phyloP scores from a whole-genome alignment of 2,113 vertebrate species.

The Psilopsiagon aurifrons region DNA sequence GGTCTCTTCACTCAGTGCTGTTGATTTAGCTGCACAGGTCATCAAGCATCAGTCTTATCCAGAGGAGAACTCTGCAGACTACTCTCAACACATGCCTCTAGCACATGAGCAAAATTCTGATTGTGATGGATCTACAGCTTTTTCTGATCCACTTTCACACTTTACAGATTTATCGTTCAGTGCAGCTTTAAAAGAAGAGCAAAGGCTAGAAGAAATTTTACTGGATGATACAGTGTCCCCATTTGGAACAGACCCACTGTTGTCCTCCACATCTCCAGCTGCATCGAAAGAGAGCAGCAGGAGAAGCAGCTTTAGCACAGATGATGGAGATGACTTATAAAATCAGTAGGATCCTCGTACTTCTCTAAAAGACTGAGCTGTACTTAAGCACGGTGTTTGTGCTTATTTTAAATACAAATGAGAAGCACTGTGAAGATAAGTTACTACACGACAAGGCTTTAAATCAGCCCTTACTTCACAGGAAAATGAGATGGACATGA shows the following conservation, averaged over 20 bases:
- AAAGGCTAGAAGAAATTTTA: slow-evolving; percentile 86
- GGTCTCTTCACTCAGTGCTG: slow-evolving; percentile 78
- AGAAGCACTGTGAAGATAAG: not conserved
- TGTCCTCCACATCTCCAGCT: slow-evolving; percentile 87
- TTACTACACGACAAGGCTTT: not conserved
- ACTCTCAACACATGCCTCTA: slow-evolving; percentile 77
- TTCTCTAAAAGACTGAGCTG: not conserved
- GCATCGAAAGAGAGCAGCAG: slow-evolving; percentile 93
- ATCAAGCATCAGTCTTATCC: slow-evolving; percentile 83
- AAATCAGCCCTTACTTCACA: not conserved
- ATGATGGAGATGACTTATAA: slow-evolving; percentile 87
- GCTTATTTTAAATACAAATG: slow-evolving; percentile 2
- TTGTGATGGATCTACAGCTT: slow-evolving; percentile 79
- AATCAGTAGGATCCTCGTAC: not conserved
- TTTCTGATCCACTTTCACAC: slow-evolving; percentile 94
- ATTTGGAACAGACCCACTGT: slow-evolving; percentile 88
- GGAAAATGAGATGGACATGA: not conserved
- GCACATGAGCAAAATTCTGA: slow-evolving; percentile 72
- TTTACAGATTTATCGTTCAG: slow-evolving; percentile 97
- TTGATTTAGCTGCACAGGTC: slow-evolving; percentile 82
- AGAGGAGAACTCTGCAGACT: slow-evolving; percentile 84
- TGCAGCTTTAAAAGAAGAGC: slow-evolving; percentile 91
- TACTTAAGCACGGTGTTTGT: not conserved
- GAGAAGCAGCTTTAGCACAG: slow-evolving; percentile 93
- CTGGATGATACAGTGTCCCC: slow-evolving; percentile 88